Evolutionary conservation across 2,888 invertebrate species (phyloP), one percentile per base, ranked within the genome.

Genomic region (Alentia gelatinosa): DNA sequence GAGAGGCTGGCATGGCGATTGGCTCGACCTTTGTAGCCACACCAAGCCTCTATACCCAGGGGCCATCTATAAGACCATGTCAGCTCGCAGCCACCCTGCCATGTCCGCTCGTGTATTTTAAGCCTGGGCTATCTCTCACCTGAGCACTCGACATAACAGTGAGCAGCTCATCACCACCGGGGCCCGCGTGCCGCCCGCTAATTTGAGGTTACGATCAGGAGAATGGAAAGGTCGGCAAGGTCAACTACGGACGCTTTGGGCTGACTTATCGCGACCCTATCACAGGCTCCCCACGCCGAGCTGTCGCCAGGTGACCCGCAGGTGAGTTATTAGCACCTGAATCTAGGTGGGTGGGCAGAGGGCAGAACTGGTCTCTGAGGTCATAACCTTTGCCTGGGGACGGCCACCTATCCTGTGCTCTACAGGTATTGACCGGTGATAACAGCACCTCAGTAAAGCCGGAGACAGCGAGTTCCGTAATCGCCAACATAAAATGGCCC

Each of bases 201-300:
- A 83, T 83, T 83, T 19, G 83, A 83, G 83, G 83, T 83, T 83
- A 83, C 39, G 39, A 7, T 37, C 26, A n/a, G 19, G 39, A 83
- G 83, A 83, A 83, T 83, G 83, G 83, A 83, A 83, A 83, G 83
- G 83, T 83, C 83, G 26, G 37, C 7, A n/a, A 39, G 83, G 83
- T 83, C 83, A 35, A 26, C 5, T n/a, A 39, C 4, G 26, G n/a
- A 83, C 83, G 40, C 12, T 83, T 83, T 83, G 83, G 83, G 83
- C 83, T 23, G 7, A 26, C 37, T 39, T 83, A 83, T 83, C 83
- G 39, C 15, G 23, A 12, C 9, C 26, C 37, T 40, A 15, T 83
- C 40, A 39, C 1, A 15, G 83, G 30, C 68, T 39, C 35, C 83
- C n/a, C 37, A 23, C 83, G 35, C n/a, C n/a, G 37, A 39, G n/a